Conservation (phyloP, 2,888 invertebrate genomes). For the Listrodromus nycthemerus region DNA sequence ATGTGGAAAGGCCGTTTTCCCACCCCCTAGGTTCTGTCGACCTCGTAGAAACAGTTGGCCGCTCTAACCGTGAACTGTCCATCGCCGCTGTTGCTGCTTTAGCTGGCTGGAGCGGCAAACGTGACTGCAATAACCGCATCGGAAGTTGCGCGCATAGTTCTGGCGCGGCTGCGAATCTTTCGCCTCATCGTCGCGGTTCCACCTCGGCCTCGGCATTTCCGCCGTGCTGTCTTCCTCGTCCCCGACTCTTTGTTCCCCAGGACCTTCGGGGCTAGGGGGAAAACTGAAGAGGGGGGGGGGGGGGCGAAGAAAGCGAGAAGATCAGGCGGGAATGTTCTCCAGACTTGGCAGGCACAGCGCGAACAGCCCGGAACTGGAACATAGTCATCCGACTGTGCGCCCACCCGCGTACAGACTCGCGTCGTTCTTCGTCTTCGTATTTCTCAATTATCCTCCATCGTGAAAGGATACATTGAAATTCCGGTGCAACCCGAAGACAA, state of each 20-base stretch:
- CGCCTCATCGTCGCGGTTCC: slow-evolving; percentile 49
- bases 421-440: slow-evolving; percentile 59
- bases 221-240: slow-evolving; percentile 16
- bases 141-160: slow-evolving; percentile 51
- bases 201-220: slow-evolving; percentile 37
- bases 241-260: slow-evolving; percentile 18
- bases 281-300: neutral
- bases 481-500: slow-evolving; percentile 38
- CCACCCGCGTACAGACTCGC: neutral
- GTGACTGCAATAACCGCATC: slow-evolving; percentile 78
- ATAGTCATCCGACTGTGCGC: slow-evolving; percentile 16
- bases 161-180: slow-evolving; percentile 34
- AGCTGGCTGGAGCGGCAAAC: slow-evolving; percentile 71
- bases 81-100: slow-evolving; percentile 55
- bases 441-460: slow-evolving; percentile 66
- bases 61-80: slow-evolving; percentile 38
- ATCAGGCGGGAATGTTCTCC: slow-evolving; percentile 9
- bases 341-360: neutral
- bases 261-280: neutral
- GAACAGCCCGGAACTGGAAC: slow-evolving; percentile 3
- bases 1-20: slow-evolving; percentile 42
- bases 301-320: neutral
- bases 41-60: slow-evolving; percentile 43
- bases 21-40: neutral
- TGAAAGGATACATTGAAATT: slow-evolving; percentile 49